phyloP scores from a whole-genome alignment of 1,140 invertebrate genomes.

The Glossosoma conforme region DNA sequence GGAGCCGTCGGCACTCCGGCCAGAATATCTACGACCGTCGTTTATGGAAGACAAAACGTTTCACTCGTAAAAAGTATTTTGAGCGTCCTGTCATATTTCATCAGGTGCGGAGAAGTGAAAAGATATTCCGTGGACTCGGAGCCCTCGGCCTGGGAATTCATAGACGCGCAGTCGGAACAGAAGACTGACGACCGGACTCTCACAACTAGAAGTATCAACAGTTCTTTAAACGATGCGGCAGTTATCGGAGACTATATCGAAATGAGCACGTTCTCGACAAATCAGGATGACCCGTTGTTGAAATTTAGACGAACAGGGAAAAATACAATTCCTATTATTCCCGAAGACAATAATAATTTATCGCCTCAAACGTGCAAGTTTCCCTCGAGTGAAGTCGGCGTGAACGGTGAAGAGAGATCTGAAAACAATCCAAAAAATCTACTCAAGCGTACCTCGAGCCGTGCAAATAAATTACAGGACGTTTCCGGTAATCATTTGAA shows the following conservation, averaged over 20 bases:
- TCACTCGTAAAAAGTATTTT: conserved; percentile 62
- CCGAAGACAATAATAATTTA: too few species aligned
- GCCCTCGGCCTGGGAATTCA: conserved; percentile 21
- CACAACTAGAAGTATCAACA: neutral
- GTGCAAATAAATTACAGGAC: conserved; percentile 14
- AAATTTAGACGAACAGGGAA: too few species aligned
- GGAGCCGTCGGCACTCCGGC: conserved; percentile 75
- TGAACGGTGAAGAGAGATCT: neutral
- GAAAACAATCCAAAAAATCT: neutral
- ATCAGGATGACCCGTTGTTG: conserved; percentile 1
- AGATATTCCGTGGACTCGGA: conserved; percentile 29
- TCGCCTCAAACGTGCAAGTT: too few species aligned
- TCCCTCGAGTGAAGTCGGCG: neutral
- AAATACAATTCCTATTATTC: too few species aligned
- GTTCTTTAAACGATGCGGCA: neutral
- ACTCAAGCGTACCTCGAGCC: conserved; percentile 19
- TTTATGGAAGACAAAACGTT: conserved; percentile 63
- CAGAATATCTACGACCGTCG: conserved; percentile 70
- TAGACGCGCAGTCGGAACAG: conserved; percentile 18
- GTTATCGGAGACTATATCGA: conserved; percentile 26
- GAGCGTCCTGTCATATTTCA: conserved; percentile 75
- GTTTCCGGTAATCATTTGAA: conserved; percentile 12
- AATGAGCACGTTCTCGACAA: conserved; percentile 27
- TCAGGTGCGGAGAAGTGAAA: conserved; percentile 68
- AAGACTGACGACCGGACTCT: conserved; percentile 5